Base-by-base conservation (phyloP, 2,888 invertebrate genomes). In the Phengaris alcon region DNA sequence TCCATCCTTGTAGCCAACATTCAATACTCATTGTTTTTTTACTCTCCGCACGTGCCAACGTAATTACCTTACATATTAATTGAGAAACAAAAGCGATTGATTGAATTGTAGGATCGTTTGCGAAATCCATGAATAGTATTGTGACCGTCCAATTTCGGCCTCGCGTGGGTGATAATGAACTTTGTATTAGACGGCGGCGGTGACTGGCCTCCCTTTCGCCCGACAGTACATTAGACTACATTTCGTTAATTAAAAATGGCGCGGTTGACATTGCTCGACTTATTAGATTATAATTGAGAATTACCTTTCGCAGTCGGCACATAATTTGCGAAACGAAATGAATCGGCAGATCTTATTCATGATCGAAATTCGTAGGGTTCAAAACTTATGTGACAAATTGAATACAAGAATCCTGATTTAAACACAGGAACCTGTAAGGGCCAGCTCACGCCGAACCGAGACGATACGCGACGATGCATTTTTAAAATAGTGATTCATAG, bases 191-290 rank as follows among this genome's bases (percentile, higher is more conserved):
- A 79, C 78, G 75, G 77, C 76, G 69, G 77, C 69, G 35, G 22
- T 59, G 59, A 59, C 59, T 59, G 79, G 77, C 80, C 80, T 80
- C 76, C 80, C 79, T 79, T 79, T 80, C 78, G 77, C 78, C 76
- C 70, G 13, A 73, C 57, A 13, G 9, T 68, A 35, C 52, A 51
- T 51, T 52, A 52, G 70, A 15, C 72, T 15, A 72, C 72, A 72
- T 54, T 72, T 72, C 51, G 72, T 72, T 72, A 72, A 72, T 72
- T 72, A 72, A 72, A 72, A 72, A 72, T 72, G 72, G 72, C 72
- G 54, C 72, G 72, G 13, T 54, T 72, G 72, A 72, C 72, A 72
- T 72, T 72, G 54, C 52, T 54, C 72, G 72, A 72, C 22, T 72
- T 54, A 54, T 72, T 72, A 44, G 54, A 70, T 70, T 22, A 22